These are phyloP conservation scores for Petrosia ficiformis DNA, from an alignment of 37 sponge, comb jelly and placozoan genomes.

Conservation along the genomic window DNA sequence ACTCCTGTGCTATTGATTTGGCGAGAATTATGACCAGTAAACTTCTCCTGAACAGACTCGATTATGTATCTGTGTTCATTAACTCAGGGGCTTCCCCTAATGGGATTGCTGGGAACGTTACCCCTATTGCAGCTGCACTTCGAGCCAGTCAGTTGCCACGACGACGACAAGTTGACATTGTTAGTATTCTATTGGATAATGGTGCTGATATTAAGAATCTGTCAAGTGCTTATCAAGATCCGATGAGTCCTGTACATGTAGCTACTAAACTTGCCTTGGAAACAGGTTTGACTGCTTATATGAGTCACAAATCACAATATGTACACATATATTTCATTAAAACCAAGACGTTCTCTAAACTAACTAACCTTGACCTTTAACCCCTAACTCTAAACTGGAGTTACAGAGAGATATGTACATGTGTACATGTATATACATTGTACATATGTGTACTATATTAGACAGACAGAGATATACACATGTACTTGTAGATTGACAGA, in stretches of 20 bases:
- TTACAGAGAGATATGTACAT: too few relatives aligned
- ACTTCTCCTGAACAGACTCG: background rate
- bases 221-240: background rate
- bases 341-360: too few relatives aligned
- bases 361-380: too few relatives aligned
- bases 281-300: conserved; percentile 52
- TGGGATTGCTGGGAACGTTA: background rate
- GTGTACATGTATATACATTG: too few relatives aligned
- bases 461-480: too few relatives aligned
- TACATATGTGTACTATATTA: too few relatives aligned
- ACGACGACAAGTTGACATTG: background rate
- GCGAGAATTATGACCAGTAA: background rate
- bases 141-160: background rate
- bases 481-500: too few relatives aligned
- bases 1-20: background rate
- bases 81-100: background rate
- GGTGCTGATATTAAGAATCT: conserved; percentile 29
- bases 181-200: conserved; percentile 14
- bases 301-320: too few relatives aligned
- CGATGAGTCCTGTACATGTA: conserved; percentile 51
- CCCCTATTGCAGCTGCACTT: background rate
- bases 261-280: conserved; percentile 41
- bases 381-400: too few relatives aligned
- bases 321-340: too few relatives aligned
- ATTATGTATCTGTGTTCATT: background rate